These are phyloP conservation scores for Cetonia aurata DNA, from an alignment of 2,888 invertebrate genomes.

Conservation along the genomic window DNA sequence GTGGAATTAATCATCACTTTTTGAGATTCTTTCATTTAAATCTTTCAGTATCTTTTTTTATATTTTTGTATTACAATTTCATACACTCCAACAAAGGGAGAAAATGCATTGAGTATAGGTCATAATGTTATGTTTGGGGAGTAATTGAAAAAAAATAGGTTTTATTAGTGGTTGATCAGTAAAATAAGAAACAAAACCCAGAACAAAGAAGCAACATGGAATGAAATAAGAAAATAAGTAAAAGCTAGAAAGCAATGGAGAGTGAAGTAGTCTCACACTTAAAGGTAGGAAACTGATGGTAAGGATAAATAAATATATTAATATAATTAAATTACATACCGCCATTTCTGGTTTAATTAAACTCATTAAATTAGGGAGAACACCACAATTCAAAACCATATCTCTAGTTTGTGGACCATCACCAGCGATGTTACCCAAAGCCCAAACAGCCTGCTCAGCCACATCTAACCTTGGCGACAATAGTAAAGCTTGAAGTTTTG, in stretches of 20 bases:
- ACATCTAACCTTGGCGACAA: conserved; percentile 76
- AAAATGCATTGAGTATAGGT: no score
- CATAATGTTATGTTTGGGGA: no score
- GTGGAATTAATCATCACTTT: no score
- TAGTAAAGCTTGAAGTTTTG: conserved; percentile 81
- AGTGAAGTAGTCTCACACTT: neutral
- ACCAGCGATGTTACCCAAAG: conserved; percentile 98
- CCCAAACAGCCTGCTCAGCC: conserved; percentile 97
- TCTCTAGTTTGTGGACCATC: conserved; percentile 87
- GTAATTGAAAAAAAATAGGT: no score
- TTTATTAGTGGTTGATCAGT: no score
- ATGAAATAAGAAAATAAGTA: conserved; percentile 3
- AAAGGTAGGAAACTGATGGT: neutral
- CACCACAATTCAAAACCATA: conserved; percentile 79
- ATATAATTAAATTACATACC: conserved; percentile 57
- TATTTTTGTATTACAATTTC: no score
- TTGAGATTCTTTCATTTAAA: no score
- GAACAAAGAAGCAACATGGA: no score
- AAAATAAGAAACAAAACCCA: no score
- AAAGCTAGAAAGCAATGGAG: neutral
- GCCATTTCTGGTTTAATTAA: conserved; percentile 75
- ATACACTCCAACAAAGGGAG: no score
- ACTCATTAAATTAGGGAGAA: conserved; percentile 78
- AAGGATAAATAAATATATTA: no score
- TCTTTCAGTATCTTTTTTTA: no score